A percentile compares a stretch with the other conserved stretches of the same genome.
Evolutionary conservation across 35 echinoderm and acorn worm species (phyloP).

Genomic region (Acanthaster planci): DNA sequence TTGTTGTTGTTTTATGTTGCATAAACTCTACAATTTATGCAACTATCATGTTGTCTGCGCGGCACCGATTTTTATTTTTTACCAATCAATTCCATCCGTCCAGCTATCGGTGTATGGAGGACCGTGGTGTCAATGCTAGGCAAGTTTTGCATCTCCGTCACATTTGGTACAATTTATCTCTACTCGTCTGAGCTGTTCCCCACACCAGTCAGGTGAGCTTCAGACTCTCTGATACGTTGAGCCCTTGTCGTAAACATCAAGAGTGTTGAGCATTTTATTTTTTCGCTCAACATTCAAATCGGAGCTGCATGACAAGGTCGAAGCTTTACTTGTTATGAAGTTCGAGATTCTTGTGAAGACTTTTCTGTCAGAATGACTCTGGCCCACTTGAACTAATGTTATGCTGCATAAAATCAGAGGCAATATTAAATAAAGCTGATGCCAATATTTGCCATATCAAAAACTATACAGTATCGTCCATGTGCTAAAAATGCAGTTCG

Average conservation of each 20-base stretch:
- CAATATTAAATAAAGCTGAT: no score
- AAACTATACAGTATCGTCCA: no score
- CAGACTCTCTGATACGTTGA: neutral
- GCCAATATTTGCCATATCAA: no score
- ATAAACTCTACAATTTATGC: neutral
- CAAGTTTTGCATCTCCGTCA: constrained; percentile 61
- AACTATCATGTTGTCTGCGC: neutral
- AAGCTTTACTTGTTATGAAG: neutral
- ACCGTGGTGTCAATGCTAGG: constrained; percentile 60
- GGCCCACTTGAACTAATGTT: no score
- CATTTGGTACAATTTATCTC: constrained; percentile 50
- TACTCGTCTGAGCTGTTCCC: constrained; percentile 68
- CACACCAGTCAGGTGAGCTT: constrained; percentile 58
- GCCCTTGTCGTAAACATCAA: no score
- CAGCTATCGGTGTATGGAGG: constrained; percentile 16
- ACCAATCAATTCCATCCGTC: neutral
- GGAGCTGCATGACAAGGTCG: neutral
- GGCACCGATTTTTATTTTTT: neutral
- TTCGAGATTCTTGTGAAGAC: no score
- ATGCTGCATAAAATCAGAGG: no score
- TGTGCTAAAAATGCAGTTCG: no score
- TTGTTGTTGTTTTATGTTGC: neutral
- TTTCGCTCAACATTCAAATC: no score
- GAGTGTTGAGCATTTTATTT: no score
- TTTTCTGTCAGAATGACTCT: no score